phyloP scores from a whole-genome alignment of 2,113 vertebrate species.

The Nipponia nippon region DNA sequence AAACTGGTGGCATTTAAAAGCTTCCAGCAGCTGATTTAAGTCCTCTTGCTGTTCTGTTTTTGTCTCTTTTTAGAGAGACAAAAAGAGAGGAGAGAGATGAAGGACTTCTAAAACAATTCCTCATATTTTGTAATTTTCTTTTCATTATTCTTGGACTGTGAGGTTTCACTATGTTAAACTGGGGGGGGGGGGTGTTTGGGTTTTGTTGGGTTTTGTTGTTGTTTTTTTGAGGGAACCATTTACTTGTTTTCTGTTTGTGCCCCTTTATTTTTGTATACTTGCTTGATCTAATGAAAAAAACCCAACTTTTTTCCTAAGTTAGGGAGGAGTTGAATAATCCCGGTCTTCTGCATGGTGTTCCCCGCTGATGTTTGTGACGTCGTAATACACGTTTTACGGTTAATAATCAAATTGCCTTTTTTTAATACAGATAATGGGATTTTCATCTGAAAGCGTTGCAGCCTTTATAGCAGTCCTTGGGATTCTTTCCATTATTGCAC shows the following conservation, averaged over 20 bases:
- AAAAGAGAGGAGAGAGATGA: not conserved
- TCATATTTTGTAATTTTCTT: not conserved
- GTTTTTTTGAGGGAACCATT: not conserved
- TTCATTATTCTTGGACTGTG: not conserved
- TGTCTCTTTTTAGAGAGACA: not conserved
- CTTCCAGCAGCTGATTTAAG: not conserved
- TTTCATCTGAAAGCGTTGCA: conserved; percentile 86
- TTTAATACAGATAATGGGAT: conserved; percentile 83
- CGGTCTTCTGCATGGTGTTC: not conserved
- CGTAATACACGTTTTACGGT: accelerated
- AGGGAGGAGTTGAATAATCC: not conserved
- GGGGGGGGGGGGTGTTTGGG: no score
- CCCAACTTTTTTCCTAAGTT: not conserved
- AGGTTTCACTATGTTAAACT: not conserved
- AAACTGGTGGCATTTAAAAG: not conserved
- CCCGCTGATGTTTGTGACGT: not conserved
- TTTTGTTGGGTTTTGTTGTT: no score
- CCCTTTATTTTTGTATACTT: not conserved
- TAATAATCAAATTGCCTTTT: not conserved
- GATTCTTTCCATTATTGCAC: conserved; percentile 87
- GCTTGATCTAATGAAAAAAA: not conserved
- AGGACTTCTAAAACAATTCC: not conserved
- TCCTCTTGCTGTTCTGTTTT: not conserved
- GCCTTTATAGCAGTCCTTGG: conserved; percentile 89
- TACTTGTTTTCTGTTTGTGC: not conserved